Evolutionary conservation across 2,797 vertebrate species (phyloP).

Genomic region (Champsocephalus gunnari): DNA sequence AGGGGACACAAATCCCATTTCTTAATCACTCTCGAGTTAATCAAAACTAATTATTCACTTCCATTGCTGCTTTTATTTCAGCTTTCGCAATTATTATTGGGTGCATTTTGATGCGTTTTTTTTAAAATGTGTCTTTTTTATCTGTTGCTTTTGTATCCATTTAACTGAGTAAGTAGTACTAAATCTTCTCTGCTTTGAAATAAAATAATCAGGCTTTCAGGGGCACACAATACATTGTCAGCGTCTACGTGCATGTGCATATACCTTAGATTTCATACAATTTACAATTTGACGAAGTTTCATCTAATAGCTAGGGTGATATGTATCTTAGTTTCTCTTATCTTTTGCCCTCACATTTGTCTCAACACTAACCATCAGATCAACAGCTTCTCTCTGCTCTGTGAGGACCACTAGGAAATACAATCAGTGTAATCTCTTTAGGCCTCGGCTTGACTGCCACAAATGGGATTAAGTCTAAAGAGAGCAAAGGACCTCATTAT

Average conservation of each 20-base stretch:
- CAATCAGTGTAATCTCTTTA: constrained; percentile 71
- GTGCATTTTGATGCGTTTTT: no score
- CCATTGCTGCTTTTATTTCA: constrained; percentile 1
- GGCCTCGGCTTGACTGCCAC: constrained; percentile 40
- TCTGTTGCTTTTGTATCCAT: no score
- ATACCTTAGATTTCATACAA: not conserved
- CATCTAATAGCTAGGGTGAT: not conserved
- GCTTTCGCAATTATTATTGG: constrained; percentile 15
- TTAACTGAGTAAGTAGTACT: no score
- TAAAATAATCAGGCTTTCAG: constrained; percentile 9
- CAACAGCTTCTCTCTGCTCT: constrained; percentile 18
- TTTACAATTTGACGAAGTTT: constrained; percentile 15
- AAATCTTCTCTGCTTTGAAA: not conserved
- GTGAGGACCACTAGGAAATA: constrained; percentile 42
- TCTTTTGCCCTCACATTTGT: constrained; percentile 39
- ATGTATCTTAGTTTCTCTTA: constrained; percentile 24
- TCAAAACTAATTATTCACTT: constrained; percentile 7
- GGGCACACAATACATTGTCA: not conserved
- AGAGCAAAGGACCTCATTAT: constrained; percentile 48
- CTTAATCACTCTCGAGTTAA: constrained; percentile 3
- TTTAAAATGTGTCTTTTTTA: no score
- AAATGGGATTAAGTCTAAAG: constrained; percentile 68
- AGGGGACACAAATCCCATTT: constrained; percentile 4
- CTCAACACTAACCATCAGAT: constrained; percentile 33
- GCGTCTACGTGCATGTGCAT: not conserved